Conservation (phyloP, 2,797 vertebrate species). For the Coendou prehensilis region DNA sequence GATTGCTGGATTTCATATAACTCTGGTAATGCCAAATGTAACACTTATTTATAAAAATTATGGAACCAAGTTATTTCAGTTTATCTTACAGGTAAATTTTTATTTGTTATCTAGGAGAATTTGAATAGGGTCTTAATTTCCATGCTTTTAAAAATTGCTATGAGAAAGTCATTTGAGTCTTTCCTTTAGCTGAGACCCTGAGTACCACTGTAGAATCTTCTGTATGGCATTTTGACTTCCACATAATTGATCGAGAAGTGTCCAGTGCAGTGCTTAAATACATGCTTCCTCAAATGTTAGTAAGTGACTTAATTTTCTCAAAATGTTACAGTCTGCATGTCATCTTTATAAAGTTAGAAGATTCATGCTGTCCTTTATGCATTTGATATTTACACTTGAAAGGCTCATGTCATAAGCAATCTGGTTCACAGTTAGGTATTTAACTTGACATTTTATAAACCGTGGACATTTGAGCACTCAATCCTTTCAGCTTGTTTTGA, state of each 20-base stretch:
- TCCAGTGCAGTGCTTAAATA: slow-evolving; percentile 79
- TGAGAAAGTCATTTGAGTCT: slow-evolving; percentile 71
- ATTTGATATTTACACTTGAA: slow-evolving; percentile 88
- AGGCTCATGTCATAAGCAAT: slow-evolving; percentile 86
- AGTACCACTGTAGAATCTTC: slow-evolving; percentile 68
- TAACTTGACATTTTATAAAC: slow-evolving; percentile 90
- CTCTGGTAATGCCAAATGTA: background rate
- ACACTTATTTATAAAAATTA: background rate
- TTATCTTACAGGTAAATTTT: background rate
- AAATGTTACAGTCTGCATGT: slow-evolving; percentile 83
- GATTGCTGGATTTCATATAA: background rate
- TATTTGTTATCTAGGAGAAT: slow-evolving; percentile 5
- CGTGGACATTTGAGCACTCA: slow-evolving; percentile 82
- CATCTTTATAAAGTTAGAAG: slow-evolving; percentile 85
- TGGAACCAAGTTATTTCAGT: background rate
- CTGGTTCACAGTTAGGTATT: slow-evolving; percentile 89
- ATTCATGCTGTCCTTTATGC: slow-evolving; percentile 86
- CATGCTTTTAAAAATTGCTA: slow-evolving; percentile 26
- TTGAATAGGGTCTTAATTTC: slow-evolving; percentile 26
- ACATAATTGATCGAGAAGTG: slow-evolving; percentile 80
- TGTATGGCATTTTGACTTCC: slow-evolving; percentile 84
- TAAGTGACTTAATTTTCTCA: slow-evolving; percentile 87
- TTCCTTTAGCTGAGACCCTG: slow-evolving; percentile 78
- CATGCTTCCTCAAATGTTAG: slow-evolving; percentile 84
- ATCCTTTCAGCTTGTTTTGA: slow-evolving; percentile 83